These are phyloP conservation scores for Apoda limacodes DNA, from an alignment of 2,888 invertebrate species.

Conservation along the genomic window DNA sequence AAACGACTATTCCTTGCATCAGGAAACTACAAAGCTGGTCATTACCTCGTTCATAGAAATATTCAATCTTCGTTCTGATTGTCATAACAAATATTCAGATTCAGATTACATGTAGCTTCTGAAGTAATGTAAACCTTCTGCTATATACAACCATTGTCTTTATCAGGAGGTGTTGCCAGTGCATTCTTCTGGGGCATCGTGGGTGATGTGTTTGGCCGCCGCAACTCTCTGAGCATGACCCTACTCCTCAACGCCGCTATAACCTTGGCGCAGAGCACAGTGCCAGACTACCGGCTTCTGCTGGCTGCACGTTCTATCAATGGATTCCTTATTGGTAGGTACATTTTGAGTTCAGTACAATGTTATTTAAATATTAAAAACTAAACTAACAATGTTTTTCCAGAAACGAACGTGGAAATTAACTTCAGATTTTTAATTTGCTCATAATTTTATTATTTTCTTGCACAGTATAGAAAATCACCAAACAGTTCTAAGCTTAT, in stretches of 20 bases:
- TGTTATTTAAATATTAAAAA: background rate
- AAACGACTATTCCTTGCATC: too few species aligned
- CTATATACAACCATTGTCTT: background rate
- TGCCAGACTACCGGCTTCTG: constrained; percentile 45
- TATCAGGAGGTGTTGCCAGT: constrained; percentile 72
- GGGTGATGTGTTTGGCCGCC: constrained; percentile 76
- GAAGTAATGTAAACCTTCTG: background rate
- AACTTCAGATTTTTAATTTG: too few species aligned
- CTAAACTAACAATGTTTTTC: too few species aligned
- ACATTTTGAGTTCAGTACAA: too few species aligned
- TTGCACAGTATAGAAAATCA: too few species aligned
- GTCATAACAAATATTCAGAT: background rate
- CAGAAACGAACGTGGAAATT: too few species aligned
- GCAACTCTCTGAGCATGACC: constrained; percentile 66
- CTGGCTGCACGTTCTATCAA: constrained; percentile 70
- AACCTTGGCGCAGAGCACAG: constrained; percentile 60
- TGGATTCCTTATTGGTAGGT: constrained; percentile 69
- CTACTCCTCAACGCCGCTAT: constrained; percentile 61
- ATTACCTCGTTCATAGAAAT: too few species aligned
- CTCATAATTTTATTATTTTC: too few species aligned
- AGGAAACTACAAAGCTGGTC: too few species aligned
- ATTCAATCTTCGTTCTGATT: too few species aligned
- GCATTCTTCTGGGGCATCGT: constrained; percentile 81
- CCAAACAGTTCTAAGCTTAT: too few species aligned
- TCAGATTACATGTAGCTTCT: background rate